phyloP scores from a whole-genome alignment of 2,113 vertebrate species.

The Sceloporus tristichus region DNA sequence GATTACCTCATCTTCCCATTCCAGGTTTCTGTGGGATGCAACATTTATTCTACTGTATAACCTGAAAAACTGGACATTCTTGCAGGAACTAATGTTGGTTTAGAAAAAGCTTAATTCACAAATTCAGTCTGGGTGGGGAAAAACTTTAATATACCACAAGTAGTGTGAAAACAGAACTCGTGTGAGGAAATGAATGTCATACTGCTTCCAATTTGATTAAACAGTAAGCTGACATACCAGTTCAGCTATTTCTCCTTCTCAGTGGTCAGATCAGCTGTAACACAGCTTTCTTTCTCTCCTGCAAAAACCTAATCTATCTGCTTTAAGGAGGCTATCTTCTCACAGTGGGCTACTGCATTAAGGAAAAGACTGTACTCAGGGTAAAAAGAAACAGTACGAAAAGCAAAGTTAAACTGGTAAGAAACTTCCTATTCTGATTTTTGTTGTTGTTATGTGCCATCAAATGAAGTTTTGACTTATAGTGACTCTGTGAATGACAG shows the following conservation, averaged over 20 bases:
- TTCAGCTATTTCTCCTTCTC: neutral
- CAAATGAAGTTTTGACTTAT: no score
- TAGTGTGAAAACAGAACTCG: neutral
- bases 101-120: neutral
- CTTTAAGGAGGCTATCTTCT: neutral
- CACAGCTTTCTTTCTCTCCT: neutral
- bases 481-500: no score
- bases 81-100: neutral
- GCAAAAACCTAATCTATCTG: neutral
- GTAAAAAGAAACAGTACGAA: neutral
- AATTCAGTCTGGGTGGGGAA: neutral
- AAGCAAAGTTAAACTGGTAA: conserved; percentile 12
- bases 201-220: conserved; percentile 9
- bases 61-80: neutral
- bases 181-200: conserved; percentile 5
- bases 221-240: neutral
- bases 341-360: neutral
- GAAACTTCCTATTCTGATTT: neutral
- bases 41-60: neutral
- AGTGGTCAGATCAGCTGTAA: neutral
- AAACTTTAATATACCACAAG: no score
- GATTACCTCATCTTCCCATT: neutral
- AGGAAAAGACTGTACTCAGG: neutral
- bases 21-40: neutral
- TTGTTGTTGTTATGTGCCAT: no score